Percentiles rank a stretch among this genome's conserved stretches.
phyloP scores from a whole-genome alignment of 2,888 invertebrate genomes.

The Ametastegia equiseti region DNA sequence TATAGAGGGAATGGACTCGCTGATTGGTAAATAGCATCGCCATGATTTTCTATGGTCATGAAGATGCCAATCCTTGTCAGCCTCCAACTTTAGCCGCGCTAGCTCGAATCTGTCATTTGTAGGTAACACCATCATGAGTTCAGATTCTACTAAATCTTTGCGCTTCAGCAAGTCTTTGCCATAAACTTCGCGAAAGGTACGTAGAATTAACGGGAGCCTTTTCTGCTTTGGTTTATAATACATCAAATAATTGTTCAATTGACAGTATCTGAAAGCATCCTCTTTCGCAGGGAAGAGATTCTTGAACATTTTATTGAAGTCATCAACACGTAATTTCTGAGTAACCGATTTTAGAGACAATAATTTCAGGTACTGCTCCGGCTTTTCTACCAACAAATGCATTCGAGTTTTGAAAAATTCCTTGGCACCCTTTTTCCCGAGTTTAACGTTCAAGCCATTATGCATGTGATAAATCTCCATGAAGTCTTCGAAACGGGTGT shows the following conservation, averaged over 20 bases:
- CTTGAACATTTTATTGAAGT: constrained; percentile 61
- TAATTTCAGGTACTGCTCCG: constrained; percentile 57
- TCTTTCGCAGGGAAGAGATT: constrained; percentile 58
- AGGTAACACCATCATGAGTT: constrained; percentile 61
- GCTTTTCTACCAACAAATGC: constrained; percentile 57
- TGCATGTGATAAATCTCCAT: constrained; percentile 58
- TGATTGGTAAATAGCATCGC: constrained; percentile 63
- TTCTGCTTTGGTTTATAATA: constrained; percentile 58
- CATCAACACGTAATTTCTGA: constrained; percentile 50
- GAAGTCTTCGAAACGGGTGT: constrained; percentile 60
- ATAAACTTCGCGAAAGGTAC: constrained; percentile 61
- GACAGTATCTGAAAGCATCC: constrained; percentile 45
- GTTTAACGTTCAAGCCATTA: constrained; percentile 43
- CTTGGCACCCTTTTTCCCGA: constrained; percentile 60
- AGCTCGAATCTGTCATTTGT: constrained; percentile 59
- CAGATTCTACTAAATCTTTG: constrained; percentile 50
- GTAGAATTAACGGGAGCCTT: constrained; percentile 54
- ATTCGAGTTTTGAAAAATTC: constrained; percentile 63
- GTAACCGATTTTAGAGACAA: constrained; percentile 60
- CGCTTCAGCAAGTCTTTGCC: constrained; percentile 55
- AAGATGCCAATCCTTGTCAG: constrained; percentile 31
- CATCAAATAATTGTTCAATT: constrained; percentile 55
- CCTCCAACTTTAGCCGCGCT: constrained; percentile 60
- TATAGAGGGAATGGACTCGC: constrained; percentile 60
- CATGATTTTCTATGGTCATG: constrained; percentile 52